Percentiles rank a stretch among this genome's conserved stretches.
Conservation (phyloP, 2,888 invertebrate species). For the Acronicta leporina region DNA sequence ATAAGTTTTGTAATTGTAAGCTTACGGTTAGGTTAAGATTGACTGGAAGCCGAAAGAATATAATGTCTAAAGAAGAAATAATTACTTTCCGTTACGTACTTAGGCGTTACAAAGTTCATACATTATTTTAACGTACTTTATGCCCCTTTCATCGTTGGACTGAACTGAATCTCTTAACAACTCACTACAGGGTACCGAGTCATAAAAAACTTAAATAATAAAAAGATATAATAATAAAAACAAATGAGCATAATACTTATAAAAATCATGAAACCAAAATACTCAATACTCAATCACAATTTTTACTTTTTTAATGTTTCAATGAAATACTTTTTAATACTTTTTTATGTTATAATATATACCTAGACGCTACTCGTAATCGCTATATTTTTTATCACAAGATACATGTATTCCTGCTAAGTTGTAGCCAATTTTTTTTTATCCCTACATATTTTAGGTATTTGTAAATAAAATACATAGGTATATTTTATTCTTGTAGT, state of each 20-base stretch:
- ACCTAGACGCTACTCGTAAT: slow-evolving; percentile 66
- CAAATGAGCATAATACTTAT: slow-evolving; percentile 75
- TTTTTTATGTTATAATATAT: slow-evolving; percentile 49
- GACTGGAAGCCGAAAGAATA: slow-evolving; percentile 56
- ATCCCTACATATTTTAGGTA: slow-evolving; percentile 76
- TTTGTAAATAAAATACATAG: slow-evolving; percentile 83
- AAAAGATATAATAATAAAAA: slow-evolving; percentile 66
- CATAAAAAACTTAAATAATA: slow-evolving; percentile 70
- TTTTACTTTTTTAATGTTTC: slow-evolving; percentile 72
- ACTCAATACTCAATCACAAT: slow-evolving; percentile 83
- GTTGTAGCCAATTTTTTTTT: slow-evolving; percentile 87
- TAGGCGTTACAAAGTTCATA: slow-evolving; percentile 62
- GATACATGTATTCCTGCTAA: slow-evolving; percentile 82
- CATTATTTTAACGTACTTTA: slow-evolving; percentile 64
- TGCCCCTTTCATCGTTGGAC: slow-evolving; percentile 63
- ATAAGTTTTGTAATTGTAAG: slow-evolving; percentile 59
- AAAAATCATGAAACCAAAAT: slow-evolving; percentile 74
- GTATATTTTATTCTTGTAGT: slow-evolving; percentile 83
- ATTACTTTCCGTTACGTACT: slow-evolving; percentile 64
- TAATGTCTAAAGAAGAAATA: slow-evolving; percentile 21
- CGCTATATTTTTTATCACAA: slow-evolving; percentile 73
- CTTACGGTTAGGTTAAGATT: slow-evolving; percentile 59
- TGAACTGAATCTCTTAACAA: slow-evolving; percentile 78
- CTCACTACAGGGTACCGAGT: slow-evolving; percentile 85
- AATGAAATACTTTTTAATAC: slow-evolving; percentile 50